A percentile compares a stretch with the other conserved stretches of the same genome.
Evolutionary conservation across 2,888 invertebrate genomes (phyloP).

Genomic region (Thumatha senex): DNA sequence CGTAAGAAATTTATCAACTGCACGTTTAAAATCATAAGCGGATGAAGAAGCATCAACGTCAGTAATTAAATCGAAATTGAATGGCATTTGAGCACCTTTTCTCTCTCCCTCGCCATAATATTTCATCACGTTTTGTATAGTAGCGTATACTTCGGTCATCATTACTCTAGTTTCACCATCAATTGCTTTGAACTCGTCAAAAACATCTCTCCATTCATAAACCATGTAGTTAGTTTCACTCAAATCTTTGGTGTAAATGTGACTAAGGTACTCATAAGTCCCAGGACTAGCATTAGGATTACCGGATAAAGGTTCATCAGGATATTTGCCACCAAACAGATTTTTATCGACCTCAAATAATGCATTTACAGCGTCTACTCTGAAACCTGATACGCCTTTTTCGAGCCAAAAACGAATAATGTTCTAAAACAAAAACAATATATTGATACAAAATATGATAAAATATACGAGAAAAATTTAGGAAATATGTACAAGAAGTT

Average conservation of each 20-base stretch:
- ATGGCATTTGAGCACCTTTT: slow-evolving; percentile 88
- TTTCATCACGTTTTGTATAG: slow-evolving; percentile 81
- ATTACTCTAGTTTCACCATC: slow-evolving; percentile 83
- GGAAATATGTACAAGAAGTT: too few relatives aligned
- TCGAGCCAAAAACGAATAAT: slow-evolving; percentile 91
- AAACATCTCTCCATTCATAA: slow-evolving; percentile 84
- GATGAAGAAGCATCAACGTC: slow-evolving; percentile 83
- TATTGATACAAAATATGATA: background rate
- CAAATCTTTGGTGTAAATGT: slow-evolving; percentile 85
- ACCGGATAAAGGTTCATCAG: slow-evolving; percentile 83
- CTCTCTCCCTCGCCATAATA: slow-evolving; percentile 85
- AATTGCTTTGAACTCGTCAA: slow-evolving; percentile 82
- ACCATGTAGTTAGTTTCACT: slow-evolving; percentile 86
- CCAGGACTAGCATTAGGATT: slow-evolving; percentile 65
- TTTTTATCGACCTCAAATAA: slow-evolving; percentile 83
- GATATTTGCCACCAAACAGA: slow-evolving; percentile 66
- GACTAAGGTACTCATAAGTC: slow-evolving; percentile 82
- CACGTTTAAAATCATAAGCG: slow-evolving; percentile 83
- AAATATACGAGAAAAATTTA: too few relatives aligned
- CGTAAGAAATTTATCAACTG: slow-evolving; percentile 86
- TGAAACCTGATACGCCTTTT: slow-evolving; percentile 93
- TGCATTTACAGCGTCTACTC: slow-evolving; percentile 90
- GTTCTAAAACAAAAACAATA: slow-evolving; percentile 60
- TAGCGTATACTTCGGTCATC: slow-evolving; percentile 90
- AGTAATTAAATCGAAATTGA: slow-evolving; percentile 89